Percentiles rank a stretch among this genome's conserved stretches.
Conservation (phyloP, 2,888 invertebrate genomes). For the Vanessa cardui region DNA sequence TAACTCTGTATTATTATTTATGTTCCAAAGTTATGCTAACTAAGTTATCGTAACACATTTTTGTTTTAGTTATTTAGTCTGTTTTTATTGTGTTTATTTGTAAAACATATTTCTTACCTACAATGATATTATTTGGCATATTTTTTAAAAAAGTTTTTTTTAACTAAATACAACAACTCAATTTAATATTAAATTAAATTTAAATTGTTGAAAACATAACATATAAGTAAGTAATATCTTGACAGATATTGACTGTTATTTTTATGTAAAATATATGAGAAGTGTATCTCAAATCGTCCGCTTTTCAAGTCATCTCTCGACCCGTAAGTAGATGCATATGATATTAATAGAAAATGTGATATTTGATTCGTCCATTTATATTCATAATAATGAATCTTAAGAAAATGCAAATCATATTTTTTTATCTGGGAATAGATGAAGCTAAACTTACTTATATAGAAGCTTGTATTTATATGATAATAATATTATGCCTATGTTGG, state of each 20-base stretch:
- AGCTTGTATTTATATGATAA: constrained; percentile 10
- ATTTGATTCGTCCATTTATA: constrained; percentile 42
- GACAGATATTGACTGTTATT: not conserved
- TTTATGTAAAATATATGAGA: not conserved
- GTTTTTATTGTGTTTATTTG: too few species aligned
- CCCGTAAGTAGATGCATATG: constrained; percentile 19
- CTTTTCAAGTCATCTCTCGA: constrained; percentile 15
- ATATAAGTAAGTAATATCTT: too few species aligned
- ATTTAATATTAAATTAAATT: too few species aligned
- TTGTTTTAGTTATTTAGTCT: not conserved
- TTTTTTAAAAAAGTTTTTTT: too few species aligned
- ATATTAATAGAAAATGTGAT: constrained; percentile 33
- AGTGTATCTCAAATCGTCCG: constrained; percentile 3
- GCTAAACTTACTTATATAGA: constrained; percentile 14
- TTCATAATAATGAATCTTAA: constrained; percentile 39
- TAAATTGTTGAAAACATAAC: too few species aligned
- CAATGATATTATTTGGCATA: too few species aligned
- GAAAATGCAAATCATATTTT: constrained; percentile 37
- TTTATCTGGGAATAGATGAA: constrained; percentile 27
- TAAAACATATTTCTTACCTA: too few species aligned
- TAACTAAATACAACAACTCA: too few species aligned
- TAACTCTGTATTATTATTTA: not conserved
- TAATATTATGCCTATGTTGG: not conserved
- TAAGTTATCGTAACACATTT: too few species aligned
- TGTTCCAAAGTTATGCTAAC: too few species aligned